phyloP scores from a whole-genome alignment of 1,140 invertebrate genomes.

The Drosophila eugracilis region DNA sequence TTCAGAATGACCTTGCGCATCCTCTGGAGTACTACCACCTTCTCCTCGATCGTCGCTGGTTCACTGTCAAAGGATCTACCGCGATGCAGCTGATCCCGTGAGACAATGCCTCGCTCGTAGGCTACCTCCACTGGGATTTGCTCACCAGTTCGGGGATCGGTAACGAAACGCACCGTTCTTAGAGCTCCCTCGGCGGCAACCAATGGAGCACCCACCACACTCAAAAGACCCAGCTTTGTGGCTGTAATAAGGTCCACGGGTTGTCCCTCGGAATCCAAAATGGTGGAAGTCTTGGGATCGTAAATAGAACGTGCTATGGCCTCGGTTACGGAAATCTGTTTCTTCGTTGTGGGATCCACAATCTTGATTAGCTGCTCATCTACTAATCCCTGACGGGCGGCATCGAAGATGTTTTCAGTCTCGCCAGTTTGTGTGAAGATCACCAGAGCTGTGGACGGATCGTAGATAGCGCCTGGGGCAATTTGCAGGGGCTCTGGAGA shows the following conservation, averaged over 20 bases:
- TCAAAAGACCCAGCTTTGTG: conserved; percentile 89
- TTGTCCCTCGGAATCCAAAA: conserved; percentile 88
- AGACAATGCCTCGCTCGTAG: conserved; percentile 90
- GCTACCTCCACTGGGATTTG: conserved; percentile 92
- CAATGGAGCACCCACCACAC: conserved; percentile 89
- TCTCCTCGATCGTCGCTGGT: conserved; percentile 87
- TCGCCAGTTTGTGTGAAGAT: conserved; percentile 90
- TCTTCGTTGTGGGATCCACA: conserved; percentile 90
- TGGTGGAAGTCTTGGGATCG: conserved; percentile 90
- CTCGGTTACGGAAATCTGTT: conserved; percentile 90
- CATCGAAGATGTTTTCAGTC: conserved; percentile 89
- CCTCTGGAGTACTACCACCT: conserved; percentile 91
- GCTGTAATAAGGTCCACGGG: conserved; percentile 91
- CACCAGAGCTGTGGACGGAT: conserved; percentile 90
- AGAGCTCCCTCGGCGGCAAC: conserved; percentile 87
- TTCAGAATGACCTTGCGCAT: conserved; percentile 90
- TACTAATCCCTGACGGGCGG: conserved; percentile 89
- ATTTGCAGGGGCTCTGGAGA: conserved; percentile 89
- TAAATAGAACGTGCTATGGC: conserved; percentile 91
- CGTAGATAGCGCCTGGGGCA: conserved; percentile 89
- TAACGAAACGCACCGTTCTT: conserved; percentile 87
- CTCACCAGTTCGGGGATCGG: conserved; percentile 91
- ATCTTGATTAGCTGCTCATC: conserved; percentile 90
- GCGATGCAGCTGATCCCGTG: conserved; percentile 84
- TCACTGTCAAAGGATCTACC: conserved; percentile 88